A percentile compares a stretch with the other conserved stretches of the same genome.
These are phyloP conservation scores for Nycteola revayana DNA, from an alignment of 2,888 invertebrate species.

Conservation along the genomic window DNA sequence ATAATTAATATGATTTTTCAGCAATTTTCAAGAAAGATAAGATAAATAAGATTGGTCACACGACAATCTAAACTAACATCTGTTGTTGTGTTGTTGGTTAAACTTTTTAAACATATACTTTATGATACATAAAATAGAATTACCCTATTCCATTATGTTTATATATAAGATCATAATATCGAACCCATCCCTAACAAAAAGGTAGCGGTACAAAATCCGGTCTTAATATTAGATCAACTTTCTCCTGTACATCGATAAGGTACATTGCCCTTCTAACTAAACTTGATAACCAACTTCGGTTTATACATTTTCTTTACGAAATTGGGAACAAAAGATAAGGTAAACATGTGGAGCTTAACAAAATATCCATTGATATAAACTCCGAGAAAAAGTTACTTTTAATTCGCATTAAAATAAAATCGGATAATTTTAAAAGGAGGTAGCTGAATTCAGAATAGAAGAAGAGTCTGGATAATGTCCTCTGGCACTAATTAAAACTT, in stretches of 20 bases:
- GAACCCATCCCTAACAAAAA: slow-evolving; percentile 14
- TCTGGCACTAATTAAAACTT: slow-evolving; percentile 81
- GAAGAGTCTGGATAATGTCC: slow-evolving; percentile 74
- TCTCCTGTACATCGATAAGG: slow-evolving; percentile 17
- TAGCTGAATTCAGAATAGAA: slow-evolving; percentile 52
- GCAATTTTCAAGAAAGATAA: too few relatives aligned
- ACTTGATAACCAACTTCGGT: slow-evolving; percentile 18
- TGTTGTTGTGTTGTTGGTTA: too few relatives aligned
- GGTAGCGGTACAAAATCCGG: slow-evolving; percentile 19
- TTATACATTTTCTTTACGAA: too few relatives aligned
- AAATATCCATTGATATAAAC: slow-evolving; percentile 41
- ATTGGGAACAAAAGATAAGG: slow-evolving; percentile 10
- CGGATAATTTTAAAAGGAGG: slow-evolving; percentile 56
- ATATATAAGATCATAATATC: slow-evolving; percentile 15
- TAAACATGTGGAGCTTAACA: slow-evolving; percentile 23
- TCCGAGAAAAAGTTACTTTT: slow-evolving; percentile 43
- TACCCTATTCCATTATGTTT: slow-evolving; percentile 14
- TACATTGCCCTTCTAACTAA: slow-evolving; percentile 16
- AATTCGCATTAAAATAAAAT: slow-evolving; percentile 47
- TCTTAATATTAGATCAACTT: slow-evolving; percentile 17
- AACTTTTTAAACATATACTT: too few relatives aligned
- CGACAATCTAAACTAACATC: too few relatives aligned
- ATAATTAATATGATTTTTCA: too few relatives aligned
- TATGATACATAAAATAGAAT: slow-evolving; percentile 11
- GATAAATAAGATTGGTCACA: too few relatives aligned